Evolutionary conservation across 2,888 invertebrate species (phyloP).

Genomic region (Drosophila infuscata): DNA sequence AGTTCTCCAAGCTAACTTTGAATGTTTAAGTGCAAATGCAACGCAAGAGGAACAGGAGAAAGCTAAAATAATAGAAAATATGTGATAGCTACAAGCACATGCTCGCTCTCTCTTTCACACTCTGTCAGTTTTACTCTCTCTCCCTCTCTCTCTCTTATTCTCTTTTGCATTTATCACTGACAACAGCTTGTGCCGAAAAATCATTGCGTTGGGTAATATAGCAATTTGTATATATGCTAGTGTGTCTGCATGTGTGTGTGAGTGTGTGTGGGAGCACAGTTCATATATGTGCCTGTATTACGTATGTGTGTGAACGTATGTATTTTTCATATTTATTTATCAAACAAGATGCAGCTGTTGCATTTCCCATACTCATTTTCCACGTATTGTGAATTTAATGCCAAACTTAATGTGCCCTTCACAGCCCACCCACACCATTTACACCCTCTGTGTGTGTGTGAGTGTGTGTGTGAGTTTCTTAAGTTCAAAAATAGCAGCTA

Average conservation of each 20-base stretch:
- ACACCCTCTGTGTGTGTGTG: neutral
- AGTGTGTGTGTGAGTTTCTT: constrained; percentile 30
- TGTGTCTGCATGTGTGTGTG: neutral
- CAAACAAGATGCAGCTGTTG: constrained; percentile 74
- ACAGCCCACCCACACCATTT: neutral
- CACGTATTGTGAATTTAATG: constrained; percentile 65
- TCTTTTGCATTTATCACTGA: constrained; percentile 5
- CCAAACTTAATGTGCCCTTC: constrained; percentile 53
- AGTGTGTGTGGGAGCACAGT: constrained; percentile 5
- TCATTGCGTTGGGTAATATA: constrained; percentile 57
- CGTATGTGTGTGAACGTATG: constrained; percentile 5
- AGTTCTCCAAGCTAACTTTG: constrained; percentile 35
- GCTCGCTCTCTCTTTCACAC: no score
- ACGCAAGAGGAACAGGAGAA: no score
- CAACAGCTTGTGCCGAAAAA: constrained; percentile 65
- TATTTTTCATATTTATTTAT: constrained; percentile 67
- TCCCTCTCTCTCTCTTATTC: neutral
- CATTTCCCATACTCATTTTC: constrained; percentile 72
- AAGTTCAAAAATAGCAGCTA: constrained; percentile 48
- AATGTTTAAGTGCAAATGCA: constrained; percentile 39
- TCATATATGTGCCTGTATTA: neutral
- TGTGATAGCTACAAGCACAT: no score
- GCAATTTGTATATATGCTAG: constrained; percentile 24
- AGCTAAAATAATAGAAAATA: no score
- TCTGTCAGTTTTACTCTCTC: no score